Evolutionary conservation across 2,797 vertebrate species (phyloP), one percentile per base, ranked within the genome.

Genomic region (Pipistrellus pipistrellus): DNA sequence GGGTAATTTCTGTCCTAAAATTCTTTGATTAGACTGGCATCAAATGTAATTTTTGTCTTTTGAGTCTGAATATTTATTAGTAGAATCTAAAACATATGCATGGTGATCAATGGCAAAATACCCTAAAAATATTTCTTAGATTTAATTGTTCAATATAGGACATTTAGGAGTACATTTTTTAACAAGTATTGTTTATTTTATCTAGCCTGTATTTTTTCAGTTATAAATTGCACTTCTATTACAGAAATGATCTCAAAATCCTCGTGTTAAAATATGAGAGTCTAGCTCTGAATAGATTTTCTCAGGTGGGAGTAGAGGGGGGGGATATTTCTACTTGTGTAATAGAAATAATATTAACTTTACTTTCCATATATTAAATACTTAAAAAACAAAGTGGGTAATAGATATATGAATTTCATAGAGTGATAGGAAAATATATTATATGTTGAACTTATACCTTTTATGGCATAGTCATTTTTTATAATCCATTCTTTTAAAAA

Each of bases 231-330:
- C 0, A 75, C n/a, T 88, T 80, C 9, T 73, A 14, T 48, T 87
- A 35, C 4, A 64, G 59, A 18, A 89, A 85, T 76, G 3, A 69
- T 64, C 21, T 85, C 15, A 51, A 77, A 85, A 57, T 0, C 32
- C 25, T 76, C 57, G 23, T 46, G 17, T 75, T 92, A 81, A 94
- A 88, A 77, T 84, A 14, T 89, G 23, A 82, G 53, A 78, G 7
- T 68, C 18, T 30, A 30, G 10, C 3, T 81, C 8, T 32, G 48
- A 14, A 15, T 53, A 73, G 46, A 55, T 15, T 84, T 94, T 81
- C 48, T 80, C 4, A 38, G 35, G 3, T 69, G 13, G 14, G 2
- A 59, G 92, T n/a, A 8, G 48, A 21, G 30, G 3, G 51, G 3
- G 51, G 51, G 18, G 4, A 0, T 14, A 83, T 80, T 87, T 87